These are phyloP conservation scores for Euproctis similis DNA, from an alignment of 2,888 invertebrate genomes.

Conservation along the genomic window DNA sequence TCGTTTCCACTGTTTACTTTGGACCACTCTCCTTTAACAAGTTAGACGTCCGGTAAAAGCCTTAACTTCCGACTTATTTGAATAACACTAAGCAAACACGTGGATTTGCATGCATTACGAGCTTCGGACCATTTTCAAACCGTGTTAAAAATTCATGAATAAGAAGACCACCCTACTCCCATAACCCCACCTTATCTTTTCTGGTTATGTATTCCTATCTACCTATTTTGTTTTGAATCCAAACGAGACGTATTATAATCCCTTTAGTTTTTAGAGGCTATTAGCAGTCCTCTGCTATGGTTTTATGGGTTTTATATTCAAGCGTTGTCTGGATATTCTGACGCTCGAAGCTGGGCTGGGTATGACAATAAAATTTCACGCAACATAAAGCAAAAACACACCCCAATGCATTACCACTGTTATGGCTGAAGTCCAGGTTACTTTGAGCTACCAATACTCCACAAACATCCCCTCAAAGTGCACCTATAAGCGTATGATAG, in stretches of 20 bases:
- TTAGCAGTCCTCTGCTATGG: constrained; percentile 10
- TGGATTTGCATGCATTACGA: constrained; percentile 28
- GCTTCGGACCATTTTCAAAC: constrained; percentile 20
- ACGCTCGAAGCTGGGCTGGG: constrained; percentile 37
- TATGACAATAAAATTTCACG: constrained; percentile 74
- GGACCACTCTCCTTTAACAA: constrained; percentile 62
- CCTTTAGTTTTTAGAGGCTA: constrained; percentile 8
- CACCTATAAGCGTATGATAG: constrained; percentile 2
- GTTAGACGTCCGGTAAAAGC: constrained; percentile 51
- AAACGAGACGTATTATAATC: constrained; percentile 7
- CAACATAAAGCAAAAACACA: constrained; percentile 75
- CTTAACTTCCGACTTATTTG: constrained; percentile 56
- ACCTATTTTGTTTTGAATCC: constrained; percentile 11
- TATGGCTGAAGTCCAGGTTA: constrained; percentile 45
- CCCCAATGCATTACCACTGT: constrained; percentile 63
- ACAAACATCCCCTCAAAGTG: constrained; percentile 13
- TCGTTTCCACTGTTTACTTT: constrained; percentile 43
- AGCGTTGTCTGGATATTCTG: constrained; percentile 4
- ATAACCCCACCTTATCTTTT: no score
- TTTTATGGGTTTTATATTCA: constrained; percentile 9
- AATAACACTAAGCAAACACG: constrained; percentile 59
- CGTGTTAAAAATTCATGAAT: constrained; percentile 32
- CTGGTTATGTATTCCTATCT: no score
- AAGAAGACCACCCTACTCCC: constrained; percentile 18
- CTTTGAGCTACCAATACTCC: constrained; percentile 29